Conservation (phyloP, 2,113 vertebrate species). For the Emydocephalus ijimae region DNA sequence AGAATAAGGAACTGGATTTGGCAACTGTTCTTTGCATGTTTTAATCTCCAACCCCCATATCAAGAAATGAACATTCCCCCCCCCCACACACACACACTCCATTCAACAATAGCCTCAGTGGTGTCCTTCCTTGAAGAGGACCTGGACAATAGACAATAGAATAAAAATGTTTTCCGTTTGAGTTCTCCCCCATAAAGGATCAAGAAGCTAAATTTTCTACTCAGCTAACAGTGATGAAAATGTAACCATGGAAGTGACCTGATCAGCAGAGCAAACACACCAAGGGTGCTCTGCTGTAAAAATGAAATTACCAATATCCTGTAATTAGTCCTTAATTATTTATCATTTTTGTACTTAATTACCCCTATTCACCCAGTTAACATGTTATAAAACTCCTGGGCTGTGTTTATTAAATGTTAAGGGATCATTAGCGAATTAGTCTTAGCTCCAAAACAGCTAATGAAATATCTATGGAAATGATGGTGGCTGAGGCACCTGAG, state of each 20-base stretch:
- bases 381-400: constrained; percentile 77
- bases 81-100: constrained; percentile 6
- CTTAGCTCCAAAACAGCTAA: constrained; percentile 52
- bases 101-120: constrained; percentile 29
- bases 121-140: constrained; percentile 48
- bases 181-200: constrained; percentile 53
- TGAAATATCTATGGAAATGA: constrained; percentile 62
- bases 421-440: constrained; percentile 63
- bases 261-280: constrained; percentile 56
- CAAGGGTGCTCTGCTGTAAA: constrained; percentile 53
- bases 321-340: constrained; percentile 80
- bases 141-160: constrained; percentile 63
- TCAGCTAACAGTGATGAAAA: neutral
- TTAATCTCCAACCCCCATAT: neutral
- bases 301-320: constrained; percentile 74
- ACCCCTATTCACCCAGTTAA: constrained; percentile 75
- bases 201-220: constrained; percentile 38
- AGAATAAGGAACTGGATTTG: neutral
- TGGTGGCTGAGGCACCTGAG: constrained; percentile 33
- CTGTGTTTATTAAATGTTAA: constrained; percentile 75
- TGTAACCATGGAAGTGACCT: constrained; percentile 30
- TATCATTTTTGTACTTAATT: constrained; percentile 80
- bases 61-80: constrained; percentile 8
- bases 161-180: constrained; percentile 57
- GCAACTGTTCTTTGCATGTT: neutral